These are phyloP conservation scores for Drosophila gunungcola DNA, from an alignment of 1,140 invertebrate genomes.

Conservation along the genomic window DNA sequence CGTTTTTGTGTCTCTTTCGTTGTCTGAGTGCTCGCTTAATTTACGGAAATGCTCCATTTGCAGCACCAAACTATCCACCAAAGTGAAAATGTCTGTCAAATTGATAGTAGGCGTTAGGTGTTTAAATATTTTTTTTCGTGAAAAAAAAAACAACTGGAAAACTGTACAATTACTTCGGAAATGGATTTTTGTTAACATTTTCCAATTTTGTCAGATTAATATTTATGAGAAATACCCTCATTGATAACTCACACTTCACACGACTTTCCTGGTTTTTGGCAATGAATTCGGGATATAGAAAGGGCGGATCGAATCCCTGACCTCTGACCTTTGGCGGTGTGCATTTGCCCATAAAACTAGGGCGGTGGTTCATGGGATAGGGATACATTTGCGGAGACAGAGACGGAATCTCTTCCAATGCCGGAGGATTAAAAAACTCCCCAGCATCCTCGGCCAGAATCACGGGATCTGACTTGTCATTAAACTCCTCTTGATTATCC, in stretches of 20 bases:
- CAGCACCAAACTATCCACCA: conserved; percentile 32
- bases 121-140: too few species aligned
- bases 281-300: conserved; percentile 42
- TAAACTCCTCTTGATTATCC: not conserved
- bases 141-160: too few species aligned
- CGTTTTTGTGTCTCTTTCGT: not conserved
- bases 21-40: not conserved
- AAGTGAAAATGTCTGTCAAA: conserved; percentile 35
- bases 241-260: conserved; percentile 33
- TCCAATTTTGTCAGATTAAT: too few species aligned
- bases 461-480: not conserved
- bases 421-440: not conserved
- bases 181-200: too few species aligned
- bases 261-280: conserved; percentile 21
- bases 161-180: too few species aligned
- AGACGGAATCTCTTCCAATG: not conserved
- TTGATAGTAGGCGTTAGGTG: not conserved
- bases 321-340: conserved; percentile 24
- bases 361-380: not conserved
- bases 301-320: conserved; percentile 52
- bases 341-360: conserved; percentile 8
- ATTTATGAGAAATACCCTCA: too few species aligned
- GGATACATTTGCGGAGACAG: conserved; percentile 1
- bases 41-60: conserved; percentile 28
- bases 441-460: not conserved